Base-by-base conservation (phyloP, 2,888 invertebrate genomes). In the Amphiduros pacificus region DNA sequence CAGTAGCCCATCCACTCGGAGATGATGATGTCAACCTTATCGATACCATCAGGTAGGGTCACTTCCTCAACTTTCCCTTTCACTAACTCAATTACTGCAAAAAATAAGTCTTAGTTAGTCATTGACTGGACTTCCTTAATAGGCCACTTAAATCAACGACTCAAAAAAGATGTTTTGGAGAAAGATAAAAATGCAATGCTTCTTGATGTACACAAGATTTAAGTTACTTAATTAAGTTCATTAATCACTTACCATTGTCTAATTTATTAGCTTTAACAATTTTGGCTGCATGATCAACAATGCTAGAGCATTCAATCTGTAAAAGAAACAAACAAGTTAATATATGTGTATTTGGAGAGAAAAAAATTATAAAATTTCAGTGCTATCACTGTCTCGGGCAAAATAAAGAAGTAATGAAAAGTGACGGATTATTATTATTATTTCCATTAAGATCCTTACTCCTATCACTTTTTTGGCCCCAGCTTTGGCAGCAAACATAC, bases 401-500 rank as follows among this genome's bases (percentile, higher is more conserved):
- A n/a, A n/a, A n/a, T n/a, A n/a, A n/a, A n/a, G n/a, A n/a, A n/a
- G n/a, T n/a, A n/a, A n/a, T n/a, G n/a, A n/a, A n/a, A n/a, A n/a
- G n/a, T n/a, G n/a, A n/a, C n/a, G n/a, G n/a, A n/a, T n/a, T n/a
- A n/a, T n/a, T n/a, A n/a, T n/a, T n/a, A n/a, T n/a, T n/a, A n/a
- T n/a, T n/a, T n/a, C n/a, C n/a, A n/a, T n/a, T n/a, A n/a, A n/a
- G n/a, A n/a, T n/a, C n/a, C 82, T 76, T 74, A 85, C 86, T 54
- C 97, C 99, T 76, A 95, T 91, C 0, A 99, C 99, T 83, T 89
- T 89, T 3, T 91, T 87, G 0, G 99, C 99, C 11, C 99, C 99
- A 2, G 99, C 96, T 84, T 95, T 97, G 0, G 99, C 99, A 29
- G 98, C 98, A 85, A 99, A 99, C 98, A 99, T 99, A 32, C 96